A percentile compares a stretch with the other conserved stretches of the same genome.
Conservation (phyloP, 2,113 vertebrate genomes). For the Mustelus asterias region DNA sequence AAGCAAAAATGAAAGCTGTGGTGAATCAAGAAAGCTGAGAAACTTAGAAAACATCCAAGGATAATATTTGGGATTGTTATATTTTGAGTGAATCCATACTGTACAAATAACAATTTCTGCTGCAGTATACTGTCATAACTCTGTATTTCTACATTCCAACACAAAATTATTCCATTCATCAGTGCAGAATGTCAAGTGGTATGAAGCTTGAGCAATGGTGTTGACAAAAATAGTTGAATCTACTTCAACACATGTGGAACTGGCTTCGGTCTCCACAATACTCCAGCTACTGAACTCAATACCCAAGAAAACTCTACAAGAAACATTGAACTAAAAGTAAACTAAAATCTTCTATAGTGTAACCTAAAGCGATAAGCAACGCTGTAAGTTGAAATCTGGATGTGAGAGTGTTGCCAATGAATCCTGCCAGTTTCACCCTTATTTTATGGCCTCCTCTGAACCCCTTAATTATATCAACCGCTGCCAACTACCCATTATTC, state of each 20-base stretch:
- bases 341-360: background rate
- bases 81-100: background rate
- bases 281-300: background rate
- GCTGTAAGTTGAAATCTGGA: background rate
- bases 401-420: too few relatives aligned
- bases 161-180: background rate
- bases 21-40: background rate
- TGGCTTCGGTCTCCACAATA: background rate
- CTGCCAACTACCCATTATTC: background rate
- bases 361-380: background rate
- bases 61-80: background rate
- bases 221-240: background rate
- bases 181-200: background rate
- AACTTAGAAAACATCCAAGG: background rate
- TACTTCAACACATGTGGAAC: background rate
- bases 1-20: background rate
- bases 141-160: background rate
- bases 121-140: background rate
- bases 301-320: background rate
- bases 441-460: background rate
- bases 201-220: background rate
- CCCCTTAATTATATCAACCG: background rate
- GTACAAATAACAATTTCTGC: background rate
- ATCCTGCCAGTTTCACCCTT: background rate
- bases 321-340: background rate